Evolutionary conservation across 2,113 vertebrate species (phyloP), one percentile per base, ranked within the genome.

Genomic region (Misgurnus anguillicaudatus): DNA sequence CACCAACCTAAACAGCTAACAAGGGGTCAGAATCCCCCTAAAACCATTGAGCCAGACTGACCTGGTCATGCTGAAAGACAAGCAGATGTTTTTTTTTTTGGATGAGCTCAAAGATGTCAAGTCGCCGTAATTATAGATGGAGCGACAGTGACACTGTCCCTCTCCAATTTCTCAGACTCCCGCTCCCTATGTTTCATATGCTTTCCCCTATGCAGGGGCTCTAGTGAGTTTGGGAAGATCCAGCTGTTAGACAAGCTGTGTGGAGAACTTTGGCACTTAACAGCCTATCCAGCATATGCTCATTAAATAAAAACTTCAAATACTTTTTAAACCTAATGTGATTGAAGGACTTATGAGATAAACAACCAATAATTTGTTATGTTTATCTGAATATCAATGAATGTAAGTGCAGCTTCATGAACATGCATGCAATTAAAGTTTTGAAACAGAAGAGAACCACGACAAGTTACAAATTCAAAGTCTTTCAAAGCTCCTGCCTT

Each of bases 211-310:
- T 72, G 19, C 16, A 57, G n/a, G 17, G 67, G 24, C 58, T 61
- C 47, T 21, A 53, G 55, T 69, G 45, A 14, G 13, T 5, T 41
- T 8, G 16, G 42, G n/a, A 14, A 53, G 9, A 71, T 53, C 67
- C 55, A 68, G 77, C 66, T 61, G 63, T 57, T 39, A 77, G n/a
- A 58, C 69, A 57, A 72, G 51, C 69, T 72, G 69, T 39, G 69
- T 41, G 36, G 17, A 72, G 69, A 55, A 67, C 51, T 60, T 55
- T 68, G 17, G 39, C 17, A 53, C 57, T 63, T 6, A 47, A 62
- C 42, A n/a, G 36, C 42, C 45, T 72, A 38, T 24, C 6, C 66
- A 70, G 62, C 57, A 78, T 62, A 24, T 78, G 65, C 19, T 78
- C 36, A 62, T 72, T 8, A 8, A 17, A 3, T 4, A 51, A 36